A percentile compares a stretch with the other conserved stretches of the same genome.
Conservation (phyloP, 1,140 invertebrate genomes). For the Probaryconus sp. region DNA sequence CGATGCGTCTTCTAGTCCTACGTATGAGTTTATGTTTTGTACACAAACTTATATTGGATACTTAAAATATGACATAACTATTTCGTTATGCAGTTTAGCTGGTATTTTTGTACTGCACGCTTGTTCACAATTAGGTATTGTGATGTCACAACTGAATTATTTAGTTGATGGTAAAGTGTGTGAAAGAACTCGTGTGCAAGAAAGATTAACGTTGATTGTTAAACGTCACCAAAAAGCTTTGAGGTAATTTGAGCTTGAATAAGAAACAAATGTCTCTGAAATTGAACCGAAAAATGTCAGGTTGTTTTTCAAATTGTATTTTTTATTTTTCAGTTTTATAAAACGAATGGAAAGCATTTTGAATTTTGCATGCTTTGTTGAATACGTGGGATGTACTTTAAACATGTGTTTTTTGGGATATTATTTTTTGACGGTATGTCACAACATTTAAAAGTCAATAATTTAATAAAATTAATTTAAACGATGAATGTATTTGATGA, state of each 20-base stretch:
- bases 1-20: slow-evolving; percentile 14
- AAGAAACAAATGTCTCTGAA: too few species aligned
- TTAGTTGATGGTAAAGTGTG: slow-evolving; percentile 11
- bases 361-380: slow-evolving; percentile 18
- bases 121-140: slow-evolving; percentile 17
- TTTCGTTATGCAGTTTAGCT: slow-evolving; percentile 35
- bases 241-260: too few species aligned
- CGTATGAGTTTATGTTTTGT: slow-evolving; percentile 29
- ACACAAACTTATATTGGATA: slow-evolving; percentile 25
- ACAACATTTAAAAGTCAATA: too few species aligned
- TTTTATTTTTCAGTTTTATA: slow-evolving; percentile 13
- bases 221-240: slow-evolving; percentile 16
- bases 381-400: slow-evolving; percentile 20
- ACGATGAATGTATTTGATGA: too few species aligned
- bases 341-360: slow-evolving; percentile 12
- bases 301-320: too few species aligned
- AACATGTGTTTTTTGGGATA: slow-evolving; percentile 27
- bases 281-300: too few species aligned
- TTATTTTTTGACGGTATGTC: too few species aligned
- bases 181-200: not conserved
- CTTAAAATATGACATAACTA: slow-evolving; percentile 40
- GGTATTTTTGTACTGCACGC: slow-evolving; percentile 28
- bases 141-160: slow-evolving; percentile 28
- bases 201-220: slow-evolving; percentile 17
- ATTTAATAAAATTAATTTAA: too few species aligned